Evolutionary conservation across 2,113 vertebrate species (phyloP).

Genomic region (Dasyurus viverrinus): DNA sequence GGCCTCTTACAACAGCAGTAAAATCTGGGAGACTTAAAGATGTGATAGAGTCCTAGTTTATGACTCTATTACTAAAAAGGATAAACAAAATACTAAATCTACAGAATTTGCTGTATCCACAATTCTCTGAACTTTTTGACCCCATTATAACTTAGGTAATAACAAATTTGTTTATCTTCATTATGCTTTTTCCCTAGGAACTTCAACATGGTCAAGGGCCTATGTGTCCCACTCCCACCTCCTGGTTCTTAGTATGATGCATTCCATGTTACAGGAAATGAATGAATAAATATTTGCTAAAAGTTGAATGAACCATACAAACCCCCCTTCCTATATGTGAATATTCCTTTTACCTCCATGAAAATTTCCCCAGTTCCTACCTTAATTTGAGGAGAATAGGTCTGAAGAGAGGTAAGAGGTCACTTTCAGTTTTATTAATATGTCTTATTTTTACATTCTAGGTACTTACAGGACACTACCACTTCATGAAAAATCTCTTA

Average conservation of each 20-base stretch:
- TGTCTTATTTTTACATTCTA: neutral
- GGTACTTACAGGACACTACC: neutral
- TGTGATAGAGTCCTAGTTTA: neutral
- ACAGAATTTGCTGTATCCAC: neutral
- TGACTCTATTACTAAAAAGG: neutral
- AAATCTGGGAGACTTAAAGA: conserved; percentile 16
- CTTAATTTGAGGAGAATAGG: neutral
- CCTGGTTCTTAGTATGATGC: neutral
- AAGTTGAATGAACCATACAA: neutral
- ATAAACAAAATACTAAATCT: conserved; percentile 11
- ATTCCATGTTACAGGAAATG: neutral
- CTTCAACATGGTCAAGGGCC: neutral
- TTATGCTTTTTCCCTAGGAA: conserved; percentile 43
- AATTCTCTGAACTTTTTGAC: neutral
- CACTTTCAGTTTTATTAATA: neutral
- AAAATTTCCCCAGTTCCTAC: neutral
- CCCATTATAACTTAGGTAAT: neutral
- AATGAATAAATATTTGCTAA: conserved; percentile 7
- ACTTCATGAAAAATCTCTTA: neutral
- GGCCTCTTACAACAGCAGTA: neutral
- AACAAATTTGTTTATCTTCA: conserved; percentile 22
- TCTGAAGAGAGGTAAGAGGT: neutral
- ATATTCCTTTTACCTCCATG: neutral
- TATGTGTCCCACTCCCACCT: neutral
- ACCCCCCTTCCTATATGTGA: neutral